A percentile compares a stretch with the other conserved stretches of the same genome.
phyloP scores from a whole-genome alignment of 2,888 invertebrate species.

The Resseliella maxima region DNA sequence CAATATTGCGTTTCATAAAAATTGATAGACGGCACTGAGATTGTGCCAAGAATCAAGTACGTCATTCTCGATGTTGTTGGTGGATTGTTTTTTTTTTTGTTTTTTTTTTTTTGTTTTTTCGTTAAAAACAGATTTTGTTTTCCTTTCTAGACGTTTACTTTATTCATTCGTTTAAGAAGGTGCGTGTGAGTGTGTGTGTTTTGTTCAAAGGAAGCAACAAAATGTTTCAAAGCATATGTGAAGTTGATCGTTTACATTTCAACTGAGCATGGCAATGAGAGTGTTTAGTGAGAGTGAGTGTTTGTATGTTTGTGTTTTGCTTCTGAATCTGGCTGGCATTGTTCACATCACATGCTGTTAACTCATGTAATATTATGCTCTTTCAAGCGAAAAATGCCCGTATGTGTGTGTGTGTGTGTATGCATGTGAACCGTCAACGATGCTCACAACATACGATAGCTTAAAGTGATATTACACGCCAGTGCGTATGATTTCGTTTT shows the following conservation, averaged over 20 bases:
- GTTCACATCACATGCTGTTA: slow-evolving; percentile 37
- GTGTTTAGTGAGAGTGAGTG: background rate
- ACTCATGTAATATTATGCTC: slow-evolving; percentile 20
- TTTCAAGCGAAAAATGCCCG: slow-evolving; percentile 18
- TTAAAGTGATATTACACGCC: slow-evolving; percentile 41
- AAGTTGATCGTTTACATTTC: background rate
- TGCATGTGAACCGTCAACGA: background rate
- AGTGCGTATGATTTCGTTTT: slow-evolving; percentile 19
- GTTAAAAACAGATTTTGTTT: no score
- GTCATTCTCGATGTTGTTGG: background rate
- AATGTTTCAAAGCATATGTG: slow-evolving; percentile 21
- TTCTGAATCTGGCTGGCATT: background rate
- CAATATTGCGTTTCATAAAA: background rate
- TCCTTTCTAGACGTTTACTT: no score
- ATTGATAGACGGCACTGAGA: background rate
- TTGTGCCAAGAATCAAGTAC: background rate
- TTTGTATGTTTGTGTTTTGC: background rate
- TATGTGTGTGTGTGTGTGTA: background rate
- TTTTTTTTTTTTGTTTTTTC: no score
- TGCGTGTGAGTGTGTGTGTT: no score
- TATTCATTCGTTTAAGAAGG: no score
- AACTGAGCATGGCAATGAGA: background rate
- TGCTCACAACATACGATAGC: background rate
- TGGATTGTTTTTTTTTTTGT: background rate
- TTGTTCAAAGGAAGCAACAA: slow-evolving; percentile 6